A percentile compares a stretch with the other conserved stretches of the same genome.
Evolutionary conservation across 2,113 vertebrate species (phyloP).

Genomic region (Antennarius striatus): DNA sequence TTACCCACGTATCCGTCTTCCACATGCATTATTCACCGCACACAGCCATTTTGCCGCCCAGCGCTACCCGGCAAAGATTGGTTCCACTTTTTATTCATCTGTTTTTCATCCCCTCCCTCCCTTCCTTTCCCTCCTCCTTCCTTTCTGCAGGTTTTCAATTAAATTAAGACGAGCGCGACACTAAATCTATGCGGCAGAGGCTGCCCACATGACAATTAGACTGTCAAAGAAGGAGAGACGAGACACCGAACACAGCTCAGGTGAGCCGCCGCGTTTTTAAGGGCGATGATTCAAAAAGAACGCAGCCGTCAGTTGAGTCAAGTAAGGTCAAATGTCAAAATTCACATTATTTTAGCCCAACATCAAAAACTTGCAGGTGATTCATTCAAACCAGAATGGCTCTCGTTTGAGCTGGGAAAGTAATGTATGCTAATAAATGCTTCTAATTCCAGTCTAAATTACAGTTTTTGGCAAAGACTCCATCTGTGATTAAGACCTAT

Average conservation of each 20-base stretch:
- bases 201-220: conserved; percentile 83
- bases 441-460: background rate
- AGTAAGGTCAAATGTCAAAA: conserved; percentile 30
- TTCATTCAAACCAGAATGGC: background rate
- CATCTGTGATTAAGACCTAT: background rate
- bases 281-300: background rate
- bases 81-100: conserved; percentile 81
- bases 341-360: conserved; percentile 2
- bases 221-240: conserved; percentile 55
- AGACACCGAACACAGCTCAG: conserved; percentile 60
- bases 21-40: conserved; percentile 80
- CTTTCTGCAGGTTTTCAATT: conserved; percentile 79
- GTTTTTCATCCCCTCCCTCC: conserved; percentile 73
- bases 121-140: conserved; percentile 58
- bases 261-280: conserved; percentile 57
- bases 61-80: conserved; percentile 78
- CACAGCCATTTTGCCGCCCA: conserved; percentile 77
- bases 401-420: background rate
- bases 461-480: conserved; percentile 18
- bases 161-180: conserved; percentile 81
- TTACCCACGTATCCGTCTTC: conserved; percentile 80
- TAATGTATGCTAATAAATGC: conserved; percentile 6
- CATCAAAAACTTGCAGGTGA: background rate
- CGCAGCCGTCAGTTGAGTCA: background rate
- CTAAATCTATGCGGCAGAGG: conserved; percentile 78